phyloP scores from a whole-genome alignment of 2,797 vertebrate species.

The Pempheris klunzingeri region DNA sequence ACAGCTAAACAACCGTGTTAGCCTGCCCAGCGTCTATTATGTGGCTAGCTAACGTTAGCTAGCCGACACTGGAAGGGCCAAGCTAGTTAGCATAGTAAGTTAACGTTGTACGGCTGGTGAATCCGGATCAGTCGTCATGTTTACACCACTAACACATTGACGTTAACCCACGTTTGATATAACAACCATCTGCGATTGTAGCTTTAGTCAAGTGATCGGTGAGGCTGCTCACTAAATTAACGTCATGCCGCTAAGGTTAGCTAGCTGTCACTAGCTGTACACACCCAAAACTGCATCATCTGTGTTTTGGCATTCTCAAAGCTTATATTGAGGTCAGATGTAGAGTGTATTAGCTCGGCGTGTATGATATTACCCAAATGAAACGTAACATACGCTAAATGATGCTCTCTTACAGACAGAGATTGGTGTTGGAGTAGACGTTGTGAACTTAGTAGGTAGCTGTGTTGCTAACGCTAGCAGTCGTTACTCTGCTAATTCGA shows the following conservation, averaged over 20 bases:
- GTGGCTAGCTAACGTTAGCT: constrained; percentile 52
- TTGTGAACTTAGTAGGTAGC: constrained; percentile 31
- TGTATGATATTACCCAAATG: not conserved
- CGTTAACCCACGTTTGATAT: not conserved
- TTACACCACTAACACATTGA: not conserved
- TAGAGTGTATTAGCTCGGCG: rapidly evolving
- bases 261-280: constrained; percentile 80
- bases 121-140: not conserved
- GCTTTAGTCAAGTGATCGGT: not conserved
- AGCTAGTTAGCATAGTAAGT: constrained; percentile 33
- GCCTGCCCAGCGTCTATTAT: constrained; percentile 51
- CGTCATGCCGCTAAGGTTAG: constrained; percentile 59
- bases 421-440: constrained; percentile 5
- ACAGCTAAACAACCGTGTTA: constrained; percentile 55
- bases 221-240: constrained; percentile 8
- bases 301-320: constrained; percentile 32
- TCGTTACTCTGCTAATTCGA: constrained; percentile 54
- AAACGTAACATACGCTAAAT: too few species aligned
- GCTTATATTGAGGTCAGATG: not conserved
- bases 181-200: not conserved
- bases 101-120: not conserved
- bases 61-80: constrained; percentile 51
- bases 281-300: constrained; percentile 80
- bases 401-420: not conserved
- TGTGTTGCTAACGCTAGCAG: constrained; percentile 54